phyloP scores from a whole-genome alignment of 2,113 vertebrate genomes.

The Copsychus sechellarum region DNA sequence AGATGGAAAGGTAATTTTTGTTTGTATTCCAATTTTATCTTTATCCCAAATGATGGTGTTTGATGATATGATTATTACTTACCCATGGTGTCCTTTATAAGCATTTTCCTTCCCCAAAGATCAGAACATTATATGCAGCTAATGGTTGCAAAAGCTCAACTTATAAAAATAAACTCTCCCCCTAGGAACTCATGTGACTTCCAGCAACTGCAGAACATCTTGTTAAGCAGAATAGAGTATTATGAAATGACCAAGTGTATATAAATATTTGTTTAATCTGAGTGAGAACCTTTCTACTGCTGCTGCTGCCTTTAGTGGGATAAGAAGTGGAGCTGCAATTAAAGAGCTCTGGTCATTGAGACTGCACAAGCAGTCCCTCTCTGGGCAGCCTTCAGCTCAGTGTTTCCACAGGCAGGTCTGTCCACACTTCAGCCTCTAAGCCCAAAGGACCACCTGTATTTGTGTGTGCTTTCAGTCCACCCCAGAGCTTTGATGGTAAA shows the following conservation, averaged over 20 bases:
- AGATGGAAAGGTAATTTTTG: not conserved
- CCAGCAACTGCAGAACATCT: slow-evolving; percentile 23
- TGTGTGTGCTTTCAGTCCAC: not conserved
- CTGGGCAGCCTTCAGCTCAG: not conserved
- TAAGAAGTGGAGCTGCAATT: not conserved
- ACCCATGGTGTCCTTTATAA: not conserved
- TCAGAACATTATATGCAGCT: not conserved
- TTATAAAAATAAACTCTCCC: slow-evolving; percentile 29
- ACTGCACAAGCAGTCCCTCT: not conserved
- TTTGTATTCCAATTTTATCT: not conserved
- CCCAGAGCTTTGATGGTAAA: not conserved
- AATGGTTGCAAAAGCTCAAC: slow-evolving; percentile 16
- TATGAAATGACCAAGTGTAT: slow-evolving; percentile 17
- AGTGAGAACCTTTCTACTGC: not conserved
- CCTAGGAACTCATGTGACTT: slow-evolving; percentile 26
- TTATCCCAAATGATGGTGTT: not conserved
- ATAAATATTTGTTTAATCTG: slow-evolving; percentile 50
- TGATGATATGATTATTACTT: not conserved
- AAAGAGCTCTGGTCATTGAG: not conserved
- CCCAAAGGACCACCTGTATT: not conserved
- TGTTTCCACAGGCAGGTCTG: not conserved
- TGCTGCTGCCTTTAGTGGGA: not conserved
- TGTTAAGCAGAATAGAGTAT: slow-evolving; percentile 24
- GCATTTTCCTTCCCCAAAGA: not conserved
- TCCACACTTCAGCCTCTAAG: not conserved